Conservation (phyloP, 2,113 vertebrate species). For the Pseudolaguvia tuberculata region DNA sequence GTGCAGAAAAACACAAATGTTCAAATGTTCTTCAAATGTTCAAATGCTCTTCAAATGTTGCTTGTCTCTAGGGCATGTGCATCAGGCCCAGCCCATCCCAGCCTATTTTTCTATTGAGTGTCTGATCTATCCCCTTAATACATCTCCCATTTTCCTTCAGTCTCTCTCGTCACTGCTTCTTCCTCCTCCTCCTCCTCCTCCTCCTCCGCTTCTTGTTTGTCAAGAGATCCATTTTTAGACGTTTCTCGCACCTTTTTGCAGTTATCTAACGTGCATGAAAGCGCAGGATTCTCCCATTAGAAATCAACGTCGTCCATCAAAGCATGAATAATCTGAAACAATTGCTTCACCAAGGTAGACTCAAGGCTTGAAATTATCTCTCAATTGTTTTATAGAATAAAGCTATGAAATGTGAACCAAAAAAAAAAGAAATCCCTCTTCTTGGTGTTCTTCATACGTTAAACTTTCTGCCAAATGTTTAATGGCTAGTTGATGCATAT, state of each 20-base stretch:
- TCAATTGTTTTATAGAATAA: constrained; percentile 36
- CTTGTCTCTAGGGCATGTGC: constrained; percentile 25
- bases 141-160: constrained; percentile 6
- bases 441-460: not conserved
- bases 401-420: constrained; percentile 13
- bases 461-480: not conserved
- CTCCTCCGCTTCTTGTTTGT: constrained; percentile 31
- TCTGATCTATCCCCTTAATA: constrained; percentile 35
- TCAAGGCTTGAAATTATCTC: constrained; percentile 30
- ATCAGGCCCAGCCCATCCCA: not conserved
- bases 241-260: constrained; percentile 11
- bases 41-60: constrained; percentile 7
- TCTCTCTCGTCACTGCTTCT: constrained; percentile 10
- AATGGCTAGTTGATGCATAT: too few species aligned
- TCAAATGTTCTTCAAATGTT: not conserved
- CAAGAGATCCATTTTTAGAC: constrained; percentile 42
- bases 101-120: constrained; percentile 10
- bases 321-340: constrained; percentile 39
- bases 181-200: not conserved
- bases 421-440: constrained; percentile 2
- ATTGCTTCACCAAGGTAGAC: constrained; percentile 32
- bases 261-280: constrained; percentile 28
- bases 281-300: constrained; percentile 23
- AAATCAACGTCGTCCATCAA: constrained; percentile 32
- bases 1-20: not conserved